Evolutionary conservation across 2,113 vertebrate species (phyloP).

Genomic region (Cyanoderma ruficeps): DNA sequence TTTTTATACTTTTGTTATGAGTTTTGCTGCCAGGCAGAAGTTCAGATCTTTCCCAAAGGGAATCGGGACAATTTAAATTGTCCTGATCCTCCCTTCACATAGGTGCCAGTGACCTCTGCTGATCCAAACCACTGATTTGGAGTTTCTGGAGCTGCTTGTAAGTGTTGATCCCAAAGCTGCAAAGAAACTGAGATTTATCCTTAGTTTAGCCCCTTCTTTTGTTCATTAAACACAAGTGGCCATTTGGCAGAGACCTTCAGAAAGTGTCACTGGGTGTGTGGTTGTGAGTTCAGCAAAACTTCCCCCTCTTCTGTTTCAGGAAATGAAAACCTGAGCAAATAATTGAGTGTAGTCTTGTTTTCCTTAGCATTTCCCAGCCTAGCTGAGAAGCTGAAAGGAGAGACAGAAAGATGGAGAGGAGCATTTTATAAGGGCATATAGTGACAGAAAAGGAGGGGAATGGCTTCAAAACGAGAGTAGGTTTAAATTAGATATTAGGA

Average conservation of each 20-base stretch:
- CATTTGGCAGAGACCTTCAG: background rate
- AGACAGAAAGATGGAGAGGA: background rate
- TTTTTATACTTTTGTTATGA: background rate
- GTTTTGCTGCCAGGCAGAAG: background rate
- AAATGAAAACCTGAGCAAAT: background rate
- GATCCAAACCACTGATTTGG: background rate
- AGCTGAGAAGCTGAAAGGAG: background rate
- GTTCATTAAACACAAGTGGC: background rate
- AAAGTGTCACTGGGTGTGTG: background rate
- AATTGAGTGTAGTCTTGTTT: background rate
- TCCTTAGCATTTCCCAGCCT: background rate
- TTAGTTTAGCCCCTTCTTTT: background rate
- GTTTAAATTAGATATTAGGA: background rate
- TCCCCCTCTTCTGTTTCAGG: background rate
- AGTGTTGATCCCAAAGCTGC: background rate
- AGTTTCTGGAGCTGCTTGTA: background rate
- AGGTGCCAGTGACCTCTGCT: background rate
- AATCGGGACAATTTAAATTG: background rate
- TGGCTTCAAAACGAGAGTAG: background rate
- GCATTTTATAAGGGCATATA: background rate
- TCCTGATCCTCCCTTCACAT: background rate
- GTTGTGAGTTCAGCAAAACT: background rate
- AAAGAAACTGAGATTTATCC: background rate
- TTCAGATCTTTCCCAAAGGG: background rate
- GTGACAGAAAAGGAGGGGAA: background rate